phyloP scores from a whole-genome alignment of 2,113 vertebrate species.

The Herpailurus yagouaroundi region DNA sequence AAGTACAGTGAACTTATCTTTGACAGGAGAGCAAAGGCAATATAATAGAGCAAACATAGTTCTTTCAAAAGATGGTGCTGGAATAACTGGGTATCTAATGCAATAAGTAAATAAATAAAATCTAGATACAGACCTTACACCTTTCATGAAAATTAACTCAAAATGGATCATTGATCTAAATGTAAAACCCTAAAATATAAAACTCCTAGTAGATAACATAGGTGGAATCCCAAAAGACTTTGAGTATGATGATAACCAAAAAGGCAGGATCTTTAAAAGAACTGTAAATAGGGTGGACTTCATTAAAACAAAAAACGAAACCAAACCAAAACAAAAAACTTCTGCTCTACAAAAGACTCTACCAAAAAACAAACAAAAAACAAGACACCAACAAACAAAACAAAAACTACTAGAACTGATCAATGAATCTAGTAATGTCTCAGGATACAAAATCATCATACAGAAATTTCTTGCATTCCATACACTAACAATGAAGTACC shows the following conservation, averaged over 20 bases:
- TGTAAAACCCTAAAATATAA: background rate
- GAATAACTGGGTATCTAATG: background rate
- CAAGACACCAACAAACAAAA: no score
- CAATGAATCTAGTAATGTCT: background rate
- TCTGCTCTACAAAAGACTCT: background rate
- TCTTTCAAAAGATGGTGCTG: background rate
- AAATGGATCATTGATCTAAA: background rate
- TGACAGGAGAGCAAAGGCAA: background rate
- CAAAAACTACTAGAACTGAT: background rate
- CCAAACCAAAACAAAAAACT: background rate
- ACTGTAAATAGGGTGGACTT: background rate
- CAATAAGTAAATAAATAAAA: background rate
- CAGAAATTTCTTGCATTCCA: background rate
- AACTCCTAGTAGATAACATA: background rate
- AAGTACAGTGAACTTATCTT: background rate
- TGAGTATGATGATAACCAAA: background rate
- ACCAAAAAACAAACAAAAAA: background rate
- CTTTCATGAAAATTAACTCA: background rate
- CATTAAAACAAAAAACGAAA: background rate
- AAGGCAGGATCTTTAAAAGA: background rate
- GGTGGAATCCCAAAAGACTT: background rate
- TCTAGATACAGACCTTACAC: background rate
- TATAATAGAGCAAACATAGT: background rate
- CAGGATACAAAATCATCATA: background rate
- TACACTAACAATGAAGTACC: background rate